These are phyloP conservation scores for Eupithecia dodoneata DNA, from an alignment of 2,888 invertebrate species.

Conservation along the genomic window DNA sequence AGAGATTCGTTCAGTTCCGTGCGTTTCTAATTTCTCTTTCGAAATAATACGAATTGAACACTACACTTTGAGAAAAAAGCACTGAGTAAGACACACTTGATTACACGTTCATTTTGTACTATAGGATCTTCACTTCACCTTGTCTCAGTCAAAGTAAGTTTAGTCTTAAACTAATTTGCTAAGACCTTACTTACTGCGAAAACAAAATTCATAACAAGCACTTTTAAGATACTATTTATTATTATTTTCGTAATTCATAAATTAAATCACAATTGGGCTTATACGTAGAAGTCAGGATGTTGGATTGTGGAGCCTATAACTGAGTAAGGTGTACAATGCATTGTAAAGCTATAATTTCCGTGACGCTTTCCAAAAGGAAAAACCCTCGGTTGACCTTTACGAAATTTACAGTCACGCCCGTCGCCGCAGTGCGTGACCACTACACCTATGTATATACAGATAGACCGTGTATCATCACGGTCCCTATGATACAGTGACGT, in stretches of 20 bases:
- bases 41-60: not conserved
- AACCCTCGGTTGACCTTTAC: not conserved
- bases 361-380: conserved; percentile 6
- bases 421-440: no score
- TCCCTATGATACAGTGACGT: no score
- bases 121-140: not conserved
- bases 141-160: not conserved
- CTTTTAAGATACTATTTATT: no score
- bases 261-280: not conserved
- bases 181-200: not conserved
- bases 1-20: not conserved
- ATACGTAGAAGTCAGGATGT: not conserved
- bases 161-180: not conserved
- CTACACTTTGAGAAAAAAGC: not conserved
- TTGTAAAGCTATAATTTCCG: not conserved
- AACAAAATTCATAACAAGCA: not conserved
- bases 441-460: no score
- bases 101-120: not conserved
- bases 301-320: not conserved
- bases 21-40: not conserved
- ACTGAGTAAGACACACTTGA: not conserved
- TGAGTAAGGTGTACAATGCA: not conserved
- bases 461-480: no score
- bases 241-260: no score
- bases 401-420: not conserved